phyloP scores from a whole-genome alignment of 2,113 vertebrate species.

The Chunga burmeisteri region DNA sequence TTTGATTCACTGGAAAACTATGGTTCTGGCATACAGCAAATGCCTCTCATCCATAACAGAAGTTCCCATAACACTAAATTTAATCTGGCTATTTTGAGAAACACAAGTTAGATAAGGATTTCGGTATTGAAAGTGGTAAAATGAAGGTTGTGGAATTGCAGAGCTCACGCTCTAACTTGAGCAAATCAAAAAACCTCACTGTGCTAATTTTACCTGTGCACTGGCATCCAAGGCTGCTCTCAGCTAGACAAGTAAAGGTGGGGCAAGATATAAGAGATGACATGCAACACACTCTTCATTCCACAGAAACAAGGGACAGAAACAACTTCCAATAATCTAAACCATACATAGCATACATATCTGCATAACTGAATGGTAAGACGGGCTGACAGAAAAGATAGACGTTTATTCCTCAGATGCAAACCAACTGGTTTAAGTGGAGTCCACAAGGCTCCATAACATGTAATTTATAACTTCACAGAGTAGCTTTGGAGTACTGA shows the following conservation, averaged over 20 bases:
- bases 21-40: neutral
- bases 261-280: neutral
- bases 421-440: neutral
- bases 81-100: neutral
- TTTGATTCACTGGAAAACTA: neutral
- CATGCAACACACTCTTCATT: neutral
- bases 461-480: neutral
- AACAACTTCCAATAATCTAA: neutral
- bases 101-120: neutral
- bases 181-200: neutral
- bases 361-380: neutral
- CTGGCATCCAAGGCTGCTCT: neutral
- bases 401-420: neutral
- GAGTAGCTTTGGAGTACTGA: neutral
- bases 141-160: neutral
- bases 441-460: neutral
- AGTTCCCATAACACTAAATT: neutral
- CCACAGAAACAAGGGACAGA: neutral
- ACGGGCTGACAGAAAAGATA: neutral
- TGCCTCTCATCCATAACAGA: neutral
- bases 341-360: rapidly evolving
- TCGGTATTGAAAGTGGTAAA: neutral
- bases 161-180: neutral
- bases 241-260: neutral
- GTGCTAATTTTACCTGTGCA: neutral